Conservation (phyloP, 2,797 vertebrate genomes). For the Myoxocephalus aenaeus region DNA sequence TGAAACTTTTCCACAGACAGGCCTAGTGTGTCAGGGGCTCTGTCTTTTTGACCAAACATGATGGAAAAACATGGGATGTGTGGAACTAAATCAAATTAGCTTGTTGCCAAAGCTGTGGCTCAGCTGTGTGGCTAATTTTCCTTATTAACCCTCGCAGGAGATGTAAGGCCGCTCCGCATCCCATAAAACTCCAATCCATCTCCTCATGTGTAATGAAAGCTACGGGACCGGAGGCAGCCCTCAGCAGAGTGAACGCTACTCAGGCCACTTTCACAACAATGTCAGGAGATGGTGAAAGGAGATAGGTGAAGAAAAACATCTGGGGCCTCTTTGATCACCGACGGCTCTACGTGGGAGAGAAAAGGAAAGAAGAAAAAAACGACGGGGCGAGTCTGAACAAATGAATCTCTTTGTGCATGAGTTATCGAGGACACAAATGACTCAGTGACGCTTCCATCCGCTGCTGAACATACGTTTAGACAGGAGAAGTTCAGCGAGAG, state of each 20-base stretch:
- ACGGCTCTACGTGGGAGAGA: conserved; percentile 53
- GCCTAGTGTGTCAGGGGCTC: conserved; percentile 39
- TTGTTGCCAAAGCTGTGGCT: conserved; percentile 58
- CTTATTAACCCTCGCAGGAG: conserved; percentile 66
- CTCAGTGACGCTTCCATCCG: conserved; percentile 38
- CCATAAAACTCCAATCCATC: conserved; percentile 72
- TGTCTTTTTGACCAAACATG: conserved; percentile 56
- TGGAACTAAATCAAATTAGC: conserved; percentile 68
- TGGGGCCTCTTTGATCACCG: conserved; percentile 70
- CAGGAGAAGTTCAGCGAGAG: conserved; percentile 50
- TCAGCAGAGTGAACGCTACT: conserved; percentile 45
- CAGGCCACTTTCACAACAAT: conserved; percentile 66
- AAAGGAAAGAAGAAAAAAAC: conserved; percentile 27
- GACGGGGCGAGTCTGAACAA: conserved; percentile 23
- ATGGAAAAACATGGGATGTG: conserved; percentile 61
- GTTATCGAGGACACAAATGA: conserved; percentile 49
- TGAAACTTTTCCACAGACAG: conserved; percentile 63
- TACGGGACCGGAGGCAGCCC: conserved; percentile 45
- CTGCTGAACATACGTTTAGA: conserved; percentile 41
- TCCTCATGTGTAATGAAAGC: conserved; percentile 53
- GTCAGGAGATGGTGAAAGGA: conserved; percentile 71
- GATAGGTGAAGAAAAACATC: conserved; percentile 70
- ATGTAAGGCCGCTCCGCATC: conserved; percentile 55
- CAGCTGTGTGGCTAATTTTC: conserved; percentile 68
- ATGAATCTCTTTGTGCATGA: conserved; percentile 41